These are phyloP conservation scores for Drosophila bunnanda DNA, from an alignment of 2,888 invertebrate species.

Conservation along the genomic window DNA sequence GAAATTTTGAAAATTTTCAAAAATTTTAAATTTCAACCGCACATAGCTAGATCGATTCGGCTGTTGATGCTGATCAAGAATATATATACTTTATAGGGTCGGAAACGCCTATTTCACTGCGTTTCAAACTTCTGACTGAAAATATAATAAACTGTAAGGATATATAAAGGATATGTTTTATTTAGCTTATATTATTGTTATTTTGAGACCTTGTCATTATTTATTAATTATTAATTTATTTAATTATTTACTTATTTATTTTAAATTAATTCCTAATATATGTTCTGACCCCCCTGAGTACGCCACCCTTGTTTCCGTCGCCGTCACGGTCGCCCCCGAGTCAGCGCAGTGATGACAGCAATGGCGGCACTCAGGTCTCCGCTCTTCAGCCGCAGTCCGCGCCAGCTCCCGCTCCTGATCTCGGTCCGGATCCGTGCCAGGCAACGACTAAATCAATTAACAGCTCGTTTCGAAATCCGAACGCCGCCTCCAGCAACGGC, in stretches of 20 bases:
- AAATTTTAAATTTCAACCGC: too few relatives aligned
- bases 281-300: background rate
- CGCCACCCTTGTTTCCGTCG: slow-evolving; percentile 26
- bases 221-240: too few relatives aligned
- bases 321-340: slow-evolving; percentile 67
- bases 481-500: slow-evolving; percentile 56
- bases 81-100: too few relatives aligned
- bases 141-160: too few relatives aligned
- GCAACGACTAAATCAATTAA: slow-evolving; percentile 77
- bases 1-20: too few relatives aligned
- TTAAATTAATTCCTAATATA: background rate
- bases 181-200: too few relatives aligned
- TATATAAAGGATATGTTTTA: too few relatives aligned
- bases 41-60: too few relatives aligned
- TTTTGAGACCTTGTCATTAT: too few relatives aligned
- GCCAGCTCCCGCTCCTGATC: slow-evolving; percentile 16
- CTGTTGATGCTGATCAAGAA: too few relatives aligned
- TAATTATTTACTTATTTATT: background rate
- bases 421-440: slow-evolving; percentile 36
- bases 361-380: slow-evolving; percentile 71
- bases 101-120: too few relatives aligned
- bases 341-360: slow-evolving; percentile 72
- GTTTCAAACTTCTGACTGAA: too few relatives aligned
- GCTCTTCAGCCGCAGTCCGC: slow-evolving; percentile 1
- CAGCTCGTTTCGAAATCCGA: slow-evolving; percentile 70